phyloP scores from a whole-genome alignment of 2,113 vertebrate species.

The Eurypyga helias region DNA sequence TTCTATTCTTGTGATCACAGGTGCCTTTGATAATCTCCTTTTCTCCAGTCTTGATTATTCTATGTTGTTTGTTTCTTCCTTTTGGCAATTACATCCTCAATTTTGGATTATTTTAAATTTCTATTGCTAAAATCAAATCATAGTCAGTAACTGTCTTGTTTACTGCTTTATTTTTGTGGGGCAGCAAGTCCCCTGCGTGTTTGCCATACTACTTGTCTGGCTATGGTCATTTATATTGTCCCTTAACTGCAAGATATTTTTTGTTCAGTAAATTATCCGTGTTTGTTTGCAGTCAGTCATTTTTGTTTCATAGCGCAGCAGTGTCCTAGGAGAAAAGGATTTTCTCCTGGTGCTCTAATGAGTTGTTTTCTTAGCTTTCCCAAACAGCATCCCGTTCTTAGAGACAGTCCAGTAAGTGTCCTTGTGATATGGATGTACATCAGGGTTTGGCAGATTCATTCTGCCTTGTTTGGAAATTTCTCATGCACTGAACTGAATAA shows the following conservation, averaged over 20 bases:
- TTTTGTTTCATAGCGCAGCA: slow-evolving; percentile 15
- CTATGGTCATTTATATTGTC: not conserved
- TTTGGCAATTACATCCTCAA: slow-evolving; percentile 14
- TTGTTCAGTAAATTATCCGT: not conserved
- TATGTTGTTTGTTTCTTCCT: slow-evolving; percentile 28
- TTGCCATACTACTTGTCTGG: not conserved
- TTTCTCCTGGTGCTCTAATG: slow-evolving; percentile 30
- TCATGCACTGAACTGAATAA: not conserved
- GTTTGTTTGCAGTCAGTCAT: not conserved
- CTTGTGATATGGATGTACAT: not conserved
- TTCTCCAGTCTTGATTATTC: slow-evolving; percentile 15
- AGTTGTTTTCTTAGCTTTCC: slow-evolving; percentile 26
- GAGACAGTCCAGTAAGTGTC: not conserved
- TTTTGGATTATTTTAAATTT: slow-evolving; percentile 27
- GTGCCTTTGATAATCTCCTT: slow-evolving; percentile 50
- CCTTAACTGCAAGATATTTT: slow-evolving; percentile 2
- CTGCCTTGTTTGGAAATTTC: slow-evolving; percentile 1
- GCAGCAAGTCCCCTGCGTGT: not conserved
- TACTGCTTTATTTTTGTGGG: not conserved
- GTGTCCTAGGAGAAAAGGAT: not conserved
- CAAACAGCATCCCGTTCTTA: not conserved
- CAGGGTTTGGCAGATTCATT: not conserved
- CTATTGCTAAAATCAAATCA: slow-evolving; percentile 11
- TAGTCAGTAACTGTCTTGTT: not conserved
- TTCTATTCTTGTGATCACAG: slow-evolving; percentile 31